Evolutionary conservation across 30 jellyfish, hydroid and myxozoan species (phyloP), one percentile per base, ranked within the genome.

Genomic region (Rhopilema esculentum): DNA sequence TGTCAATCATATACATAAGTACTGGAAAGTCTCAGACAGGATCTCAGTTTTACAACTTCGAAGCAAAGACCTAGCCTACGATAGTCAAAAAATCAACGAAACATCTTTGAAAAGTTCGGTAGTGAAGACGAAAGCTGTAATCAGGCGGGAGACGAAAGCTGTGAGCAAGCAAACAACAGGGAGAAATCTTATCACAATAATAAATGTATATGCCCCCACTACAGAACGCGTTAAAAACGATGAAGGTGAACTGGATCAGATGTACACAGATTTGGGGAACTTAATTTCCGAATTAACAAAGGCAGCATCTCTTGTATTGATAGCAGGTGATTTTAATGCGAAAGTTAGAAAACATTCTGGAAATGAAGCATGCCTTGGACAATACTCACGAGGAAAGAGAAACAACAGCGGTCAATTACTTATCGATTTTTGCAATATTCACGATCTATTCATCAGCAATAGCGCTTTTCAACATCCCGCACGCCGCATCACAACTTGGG

Each of bases 401-500:
- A 72, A 24, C 84, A 72, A 24, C 30, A 49, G 84, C 61, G 84
- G 84, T 72, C 84, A 72, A 72, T 20, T 23, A 72, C 69, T 72
- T 72, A 49, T 70, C 27, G 83, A 72, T 72, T 69, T 69, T 24
- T 69, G 80, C 80, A 75, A 75, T 75, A 75, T 75, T 76, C 79
- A 76, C 31, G 31, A 49, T 28, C 79, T 76, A 33, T 76, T 76
- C 61, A 61, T 76, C 87, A 40, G 87, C 22, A 76, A 76, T n/a
- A 49, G 73, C 51, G 87, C 79, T 49, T 76, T 76, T 61, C 87
- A 76, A 33, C 87, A 76, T 76, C 87, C 87, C 29, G 74, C 87
- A 76, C 75, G 87, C 49, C 87, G 51, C 51, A 76, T 76, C 51
- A 76, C 79, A 48, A 78, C 66, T 62, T 61, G 77, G 89, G 89